Evolutionary conservation across 2,888 invertebrate species (phyloP).

Genomic region (Caenorhabditis angaria): DNA sequence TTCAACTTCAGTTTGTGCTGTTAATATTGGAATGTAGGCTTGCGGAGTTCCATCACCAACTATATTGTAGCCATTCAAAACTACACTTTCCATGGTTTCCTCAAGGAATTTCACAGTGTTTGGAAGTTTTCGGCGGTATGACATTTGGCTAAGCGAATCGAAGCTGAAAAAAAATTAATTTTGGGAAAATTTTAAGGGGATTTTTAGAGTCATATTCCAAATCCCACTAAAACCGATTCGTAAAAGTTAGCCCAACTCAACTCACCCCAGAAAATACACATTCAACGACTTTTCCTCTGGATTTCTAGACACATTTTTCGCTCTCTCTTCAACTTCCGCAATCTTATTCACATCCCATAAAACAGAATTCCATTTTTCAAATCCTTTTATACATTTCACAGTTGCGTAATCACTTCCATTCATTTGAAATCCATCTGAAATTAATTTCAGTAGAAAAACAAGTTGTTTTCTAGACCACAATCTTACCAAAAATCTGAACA

Average conservation of each 20-base stretch:
- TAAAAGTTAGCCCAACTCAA: no score
- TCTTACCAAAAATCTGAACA: constrained; percentile 22
- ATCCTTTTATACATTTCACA: constrained; percentile 32
- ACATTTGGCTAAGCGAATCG: constrained; percentile 86
- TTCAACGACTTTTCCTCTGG: constrained; percentile 20
- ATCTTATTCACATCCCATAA: constrained; percentile 27
- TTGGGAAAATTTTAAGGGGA: neutral
- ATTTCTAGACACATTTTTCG: constrained; percentile 11
- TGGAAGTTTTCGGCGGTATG: constrained; percentile 83
- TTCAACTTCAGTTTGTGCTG: constrained; percentile 73
- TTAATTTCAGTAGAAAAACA: no score
- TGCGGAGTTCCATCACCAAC: constrained; percentile 75
- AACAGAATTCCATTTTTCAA: constrained; percentile 35
- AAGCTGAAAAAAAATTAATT: constrained; percentile 75
- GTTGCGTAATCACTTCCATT: constrained; percentile 41
- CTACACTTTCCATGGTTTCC: constrained; percentile 57
- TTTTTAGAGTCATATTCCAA: no score
- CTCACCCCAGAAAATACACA: constrained; percentile 36
- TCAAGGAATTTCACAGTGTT: constrained; percentile 80
- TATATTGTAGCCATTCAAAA: constrained; percentile 73
- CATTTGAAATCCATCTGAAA: constrained; percentile 25
- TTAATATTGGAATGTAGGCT: constrained; percentile 74
- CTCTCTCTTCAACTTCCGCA: constrained; percentile 17
- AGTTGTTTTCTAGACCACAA: no score
- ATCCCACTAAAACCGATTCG: no score